These are phyloP conservation scores for Mus spicilegus DNA, from an alignment of 2,113 vertebrate species.

Conservation along the genomic window DNA sequence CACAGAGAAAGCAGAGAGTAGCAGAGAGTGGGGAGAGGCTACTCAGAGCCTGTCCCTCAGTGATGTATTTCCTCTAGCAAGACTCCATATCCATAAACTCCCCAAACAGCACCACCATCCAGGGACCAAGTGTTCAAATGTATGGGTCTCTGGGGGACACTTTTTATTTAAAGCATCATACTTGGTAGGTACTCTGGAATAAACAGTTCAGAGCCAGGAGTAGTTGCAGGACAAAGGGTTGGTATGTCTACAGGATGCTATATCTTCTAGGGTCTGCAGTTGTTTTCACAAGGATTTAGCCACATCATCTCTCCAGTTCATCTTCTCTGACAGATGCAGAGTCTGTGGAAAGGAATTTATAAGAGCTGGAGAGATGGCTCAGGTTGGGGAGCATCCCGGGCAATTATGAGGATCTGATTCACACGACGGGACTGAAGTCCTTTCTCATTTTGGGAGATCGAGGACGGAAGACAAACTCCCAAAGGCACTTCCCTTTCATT, in stretches of 20 bases:
- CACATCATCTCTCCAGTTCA: background rate
- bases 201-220: background rate
- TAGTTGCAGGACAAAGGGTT: background rate
- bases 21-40: background rate
- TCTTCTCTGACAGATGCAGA: background rate
- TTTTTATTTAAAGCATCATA: background rate
- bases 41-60: background rate
- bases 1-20: background rate
- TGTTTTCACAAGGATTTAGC: background rate
- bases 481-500: background rate
- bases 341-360: background rate
- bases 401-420: background rate
- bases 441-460: background rate
- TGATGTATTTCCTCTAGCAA: background rate
- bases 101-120: background rate
- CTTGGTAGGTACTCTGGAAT: background rate
- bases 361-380: background rate
- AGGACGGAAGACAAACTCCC: background rate
- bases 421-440: background rate
- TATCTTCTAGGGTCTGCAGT: background rate
- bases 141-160: background rate
- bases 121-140: background rate
- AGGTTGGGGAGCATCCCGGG: background rate
- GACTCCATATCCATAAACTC: background rate
- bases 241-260: background rate